Evolutionary conservation across 1,140 invertebrate species (phyloP), one percentile per base, ranked within the genome.

Genomic region (Drosophila auraria): DNA sequence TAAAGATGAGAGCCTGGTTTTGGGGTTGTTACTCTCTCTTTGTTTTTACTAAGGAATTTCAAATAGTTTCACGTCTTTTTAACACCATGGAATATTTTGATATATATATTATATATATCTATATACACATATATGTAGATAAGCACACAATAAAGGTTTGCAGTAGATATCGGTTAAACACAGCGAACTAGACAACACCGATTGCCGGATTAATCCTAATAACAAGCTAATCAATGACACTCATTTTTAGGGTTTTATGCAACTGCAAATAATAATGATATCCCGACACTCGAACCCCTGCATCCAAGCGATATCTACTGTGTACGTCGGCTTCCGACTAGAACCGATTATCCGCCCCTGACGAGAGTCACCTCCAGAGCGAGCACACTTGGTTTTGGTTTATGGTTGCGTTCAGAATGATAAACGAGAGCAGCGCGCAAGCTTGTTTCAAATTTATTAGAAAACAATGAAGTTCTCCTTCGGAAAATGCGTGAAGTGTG

Each of bases 71-170:
- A 71, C 71, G 78, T 77, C 57, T 81, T 81, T 79, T 66, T 80
- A 87, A 87, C 83, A 87, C 83, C 80, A 77, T 87, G 83, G 83
- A 87, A 87, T 87, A 83, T 89, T 87, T 79, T 44, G 36, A 42
- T 51, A 56, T 63, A 63, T 38, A 40, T 50, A 57, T 59, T 54
- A 27, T 66, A 71, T 54, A 75, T 53, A 66, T 44, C 44, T 66
- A 66, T 70, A 81, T 47, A 62, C 63, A 63, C 58, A 59, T 50
- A 62, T 71, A 59, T 50, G 59, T 71, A 64, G 42, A 63, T 59
- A 70, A 53, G 66, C 44, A 44, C 65, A 50, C 38, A 57, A 12
- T 25, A 20, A 58, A 44, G 25, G 49, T 64, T 36, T 60, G 66
- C 40, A 42, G 58, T 66, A 66, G 63, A 66, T 66, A 66, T 45